These are phyloP conservation scores for Beris chalybata DNA, from an alignment of 2,888 invertebrate genomes.

Conservation along the genomic window DNA sequence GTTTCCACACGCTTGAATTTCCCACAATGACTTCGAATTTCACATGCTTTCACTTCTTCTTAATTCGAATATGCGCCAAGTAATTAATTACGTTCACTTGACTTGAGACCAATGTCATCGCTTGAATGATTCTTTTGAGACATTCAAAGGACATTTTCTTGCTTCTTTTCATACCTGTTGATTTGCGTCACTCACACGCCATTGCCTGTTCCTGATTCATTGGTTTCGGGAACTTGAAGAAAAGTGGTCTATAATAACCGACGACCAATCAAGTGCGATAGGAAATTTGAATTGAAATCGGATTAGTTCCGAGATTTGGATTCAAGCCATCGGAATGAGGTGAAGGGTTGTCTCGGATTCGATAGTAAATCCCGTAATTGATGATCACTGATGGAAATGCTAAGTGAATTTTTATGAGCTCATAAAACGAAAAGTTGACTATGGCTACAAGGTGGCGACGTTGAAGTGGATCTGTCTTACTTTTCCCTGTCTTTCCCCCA, in stretches of 20 bases:
- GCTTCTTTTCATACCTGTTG: neutral
- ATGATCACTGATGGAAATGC: neutral
- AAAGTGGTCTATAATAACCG: neutral
- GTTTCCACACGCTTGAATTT: neutral
- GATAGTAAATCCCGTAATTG: neutral
- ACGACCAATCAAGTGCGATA: too few species aligned
- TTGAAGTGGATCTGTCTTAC: too few species aligned
- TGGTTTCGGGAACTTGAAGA: neutral
- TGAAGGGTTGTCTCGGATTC: neutral
- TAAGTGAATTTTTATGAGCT: constrained; percentile 18
- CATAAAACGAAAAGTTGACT: constrained; percentile 2
- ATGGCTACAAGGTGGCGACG: neutral
- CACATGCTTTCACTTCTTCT: constrained; percentile 6
- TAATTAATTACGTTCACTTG: constrained; percentile 2
- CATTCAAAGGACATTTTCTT: neutral
- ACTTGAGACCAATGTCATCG: neutral
- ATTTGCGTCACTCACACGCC: neutral
- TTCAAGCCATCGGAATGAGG: too few species aligned
- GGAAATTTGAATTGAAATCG: too few species aligned
- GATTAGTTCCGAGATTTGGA: too few species aligned
- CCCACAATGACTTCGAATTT: neutral
- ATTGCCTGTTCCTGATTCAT: neutral
- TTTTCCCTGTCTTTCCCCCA: too few species aligned
- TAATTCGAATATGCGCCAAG: neutral
- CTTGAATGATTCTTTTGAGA: neutral